phyloP scores from a whole-genome alignment of 2,888 invertebrate genomes.

The Lapara coniferarum region DNA sequence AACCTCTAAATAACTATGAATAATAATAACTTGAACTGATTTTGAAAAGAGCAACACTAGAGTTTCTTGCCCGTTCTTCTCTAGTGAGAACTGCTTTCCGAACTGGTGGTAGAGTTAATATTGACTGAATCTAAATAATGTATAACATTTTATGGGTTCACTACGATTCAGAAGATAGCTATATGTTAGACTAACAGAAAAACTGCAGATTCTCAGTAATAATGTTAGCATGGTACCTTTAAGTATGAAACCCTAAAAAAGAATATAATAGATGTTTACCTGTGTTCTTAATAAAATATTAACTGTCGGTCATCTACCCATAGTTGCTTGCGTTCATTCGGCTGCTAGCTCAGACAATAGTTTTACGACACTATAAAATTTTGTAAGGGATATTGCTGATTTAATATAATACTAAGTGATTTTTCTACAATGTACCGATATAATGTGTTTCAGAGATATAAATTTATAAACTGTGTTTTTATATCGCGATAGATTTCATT shows the following conservation, averaged over 20 bases:
- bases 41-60: no score
- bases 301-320: not conserved
- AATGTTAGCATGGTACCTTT: no score
- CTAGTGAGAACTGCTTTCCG: no score
- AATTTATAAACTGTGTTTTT: not conserved
- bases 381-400: not conserved
- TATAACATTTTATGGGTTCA: no score
- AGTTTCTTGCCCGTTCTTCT: no score
- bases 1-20: no score
- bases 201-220: not conserved
- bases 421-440: not conserved
- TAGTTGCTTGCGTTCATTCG: not conserved
- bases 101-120: no score
- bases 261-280: not conserved
- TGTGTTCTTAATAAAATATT: not conserved
- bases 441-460: not conserved
- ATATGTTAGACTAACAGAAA: not conserved
- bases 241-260: not conserved
- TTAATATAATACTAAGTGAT: no score
- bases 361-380: slow-evolving; percentile 2
- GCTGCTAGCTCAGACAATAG: not conserved
- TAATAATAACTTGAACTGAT: no score
- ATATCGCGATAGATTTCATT: not conserved
- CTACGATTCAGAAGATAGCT: no score
- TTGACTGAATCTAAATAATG: no score